Evolutionary conservation across 2,888 invertebrate genomes (phyloP).

Genomic region (Epirrhoe alternata): DNA sequence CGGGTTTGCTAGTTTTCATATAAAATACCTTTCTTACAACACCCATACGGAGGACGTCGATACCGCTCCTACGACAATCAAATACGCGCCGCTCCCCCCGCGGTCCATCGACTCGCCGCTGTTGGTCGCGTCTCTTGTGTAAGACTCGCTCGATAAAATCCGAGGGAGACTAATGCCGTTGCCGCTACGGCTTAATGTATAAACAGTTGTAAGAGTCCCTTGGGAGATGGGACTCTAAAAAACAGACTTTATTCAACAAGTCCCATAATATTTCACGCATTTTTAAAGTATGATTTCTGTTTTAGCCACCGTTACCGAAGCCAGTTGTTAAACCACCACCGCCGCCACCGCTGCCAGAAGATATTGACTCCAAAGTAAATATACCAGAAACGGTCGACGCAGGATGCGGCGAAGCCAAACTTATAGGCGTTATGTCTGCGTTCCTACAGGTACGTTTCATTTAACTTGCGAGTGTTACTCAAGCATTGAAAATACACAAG

Average conservation of each 20-base stretch:
- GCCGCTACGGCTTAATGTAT: too few species aligned
- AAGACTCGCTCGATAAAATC: too few species aligned
- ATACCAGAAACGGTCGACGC: slow-evolving; percentile 62
- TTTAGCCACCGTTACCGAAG: slow-evolving; percentile 68
- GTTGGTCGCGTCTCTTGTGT: too few species aligned
- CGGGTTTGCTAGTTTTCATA: too few species aligned
- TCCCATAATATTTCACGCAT: not conserved
- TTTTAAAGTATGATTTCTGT: not conserved
- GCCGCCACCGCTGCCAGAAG: slow-evolving; percentile 72
- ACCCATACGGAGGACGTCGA: too few species aligned
- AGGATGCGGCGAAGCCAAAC: slow-evolving; percentile 86
- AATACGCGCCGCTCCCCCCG: too few species aligned
- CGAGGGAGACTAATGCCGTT: too few species aligned
- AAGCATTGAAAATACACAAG: not conserved
- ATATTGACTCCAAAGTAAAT: slow-evolving; percentile 56
- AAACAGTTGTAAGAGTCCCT: too few species aligned
- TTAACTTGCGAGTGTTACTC: not conserved
- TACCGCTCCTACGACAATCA: too few species aligned
- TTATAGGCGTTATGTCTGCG: slow-evolving; percentile 94
- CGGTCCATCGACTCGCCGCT: too few species aligned
- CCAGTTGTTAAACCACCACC: slow-evolving; percentile 69
- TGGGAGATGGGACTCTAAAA: too few species aligned
- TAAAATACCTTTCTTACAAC: too few species aligned
- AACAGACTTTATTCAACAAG: not conserved
- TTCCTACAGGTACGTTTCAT: slow-evolving; percentile 89